Base-by-base conservation (phyloP, 2,113 vertebrate species). In the Hipposideros armiger region DNA sequence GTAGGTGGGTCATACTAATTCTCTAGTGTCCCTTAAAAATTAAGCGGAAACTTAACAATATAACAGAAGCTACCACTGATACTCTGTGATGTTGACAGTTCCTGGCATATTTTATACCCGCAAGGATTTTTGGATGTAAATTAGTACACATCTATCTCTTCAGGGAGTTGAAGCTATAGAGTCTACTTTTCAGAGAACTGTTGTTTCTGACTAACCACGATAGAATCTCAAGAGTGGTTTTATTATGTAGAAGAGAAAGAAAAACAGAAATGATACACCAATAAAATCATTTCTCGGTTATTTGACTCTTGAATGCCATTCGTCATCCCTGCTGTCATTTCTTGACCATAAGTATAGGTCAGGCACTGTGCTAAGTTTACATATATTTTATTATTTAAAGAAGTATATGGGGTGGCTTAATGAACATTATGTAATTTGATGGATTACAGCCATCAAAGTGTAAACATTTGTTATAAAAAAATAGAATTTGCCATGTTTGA, bases 21-120 rank as follows among this genome's bases (percentile, higher is more conserved):
- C 95, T 97, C 96, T 74, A 85, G 95, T 69, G 96, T 93, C 93
- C 93, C 96, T 97, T 91, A 97, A 96, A 97, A 96, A 97, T 96
- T 92, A 97, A 97, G 95, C 87, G 91, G 95, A 96, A 97, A 90
- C 83, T 83, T 90, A 96, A 97, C 91, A 96, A 85, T 97, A 50
- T 87, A 96, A 60, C 50, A 66, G 82, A 92, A 92, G 78, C 93
- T 92, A 92, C 94, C 86, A 22, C 45, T 94, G 95, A 95, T 91
- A 91, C 91, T 96, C 80, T 82, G 87, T 97, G 95, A 97, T 96
- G 89, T 73, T 97, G 97, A 96, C 95, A 95, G 80, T 94, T 95
- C 87, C 92, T 97, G 96, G 89, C 95, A 74, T 96, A 90, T 93
- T 96, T 96, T 95, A 87, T 94, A 82, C 90, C 92, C 97, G 91